Conservation (phyloP, 2,797 vertebrate genomes). For the Sebastes melanostomus region DNA sequence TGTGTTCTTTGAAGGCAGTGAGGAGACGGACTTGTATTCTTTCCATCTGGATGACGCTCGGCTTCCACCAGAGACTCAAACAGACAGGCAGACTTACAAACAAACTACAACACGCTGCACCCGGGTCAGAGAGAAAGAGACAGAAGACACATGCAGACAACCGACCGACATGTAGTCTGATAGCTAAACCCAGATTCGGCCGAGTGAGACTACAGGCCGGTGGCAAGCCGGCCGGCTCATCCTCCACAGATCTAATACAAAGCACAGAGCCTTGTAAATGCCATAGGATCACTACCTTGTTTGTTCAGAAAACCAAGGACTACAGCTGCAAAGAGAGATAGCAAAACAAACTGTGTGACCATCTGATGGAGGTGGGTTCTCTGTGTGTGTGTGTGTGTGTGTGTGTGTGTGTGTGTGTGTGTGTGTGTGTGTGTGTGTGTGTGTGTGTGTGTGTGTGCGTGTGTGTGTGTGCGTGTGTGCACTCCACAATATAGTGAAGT, state of each 20-base stretch:
- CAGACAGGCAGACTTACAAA: slow-evolving; percentile 12
- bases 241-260: slow-evolving; percentile 41
- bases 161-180: slow-evolving; percentile 23
- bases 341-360: slow-evolving; percentile 28
- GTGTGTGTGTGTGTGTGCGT: accelerated
- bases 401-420: accelerated
- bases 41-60: background rate
- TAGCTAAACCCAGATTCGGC: slow-evolving; percentile 24
- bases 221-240: slow-evolving; percentile 28
- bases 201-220: slow-evolving; percentile 35
- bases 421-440: background rate
- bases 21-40: background rate
- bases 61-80: slow-evolving; percentile 6
- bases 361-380: background rate
- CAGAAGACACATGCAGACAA: slow-evolving; percentile 24
- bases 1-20: background rate
- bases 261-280: slow-evolving; percentile 44
- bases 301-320: slow-evolving; percentile 46
- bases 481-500: background rate
- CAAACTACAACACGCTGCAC: background rate
- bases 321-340: background rate
- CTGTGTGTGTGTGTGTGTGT: too few species aligned
- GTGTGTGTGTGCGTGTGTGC: accelerated
- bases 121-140: slow-evolving; percentile 32
- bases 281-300: slow-evolving; percentile 47